Conservation (phyloP, 2,113 vertebrate species). For the Physeter macrocephalus region DNA sequence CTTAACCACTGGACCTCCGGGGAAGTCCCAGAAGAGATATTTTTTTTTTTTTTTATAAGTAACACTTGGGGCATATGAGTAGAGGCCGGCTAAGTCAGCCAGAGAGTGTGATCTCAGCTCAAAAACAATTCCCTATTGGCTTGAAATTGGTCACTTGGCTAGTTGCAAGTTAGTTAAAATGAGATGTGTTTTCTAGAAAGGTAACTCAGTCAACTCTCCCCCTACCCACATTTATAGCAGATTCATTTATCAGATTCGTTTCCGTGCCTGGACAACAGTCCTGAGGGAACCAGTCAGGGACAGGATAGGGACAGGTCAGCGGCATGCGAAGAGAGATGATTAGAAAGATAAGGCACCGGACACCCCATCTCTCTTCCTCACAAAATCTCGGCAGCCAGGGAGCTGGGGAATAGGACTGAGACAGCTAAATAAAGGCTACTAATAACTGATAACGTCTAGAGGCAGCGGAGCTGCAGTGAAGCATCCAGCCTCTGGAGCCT, state of each 20-base stretch:
- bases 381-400: background rate
- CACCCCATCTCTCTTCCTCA: background rate
- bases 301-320: background rate
- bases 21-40: background rate
- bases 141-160: background rate
- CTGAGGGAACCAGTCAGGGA: background rate
- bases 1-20: no score
- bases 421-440: background rate
- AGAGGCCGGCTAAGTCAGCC: background rate
- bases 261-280: background rate
- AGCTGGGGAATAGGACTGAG: background rate
- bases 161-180: constrained; percentile 7
- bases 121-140: background rate
- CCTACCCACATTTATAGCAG: background rate
- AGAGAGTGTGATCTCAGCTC: background rate
- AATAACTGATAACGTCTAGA: accelerated
- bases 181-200: background rate
- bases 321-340: background rate
- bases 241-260: background rate
- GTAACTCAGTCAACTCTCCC: background rate
- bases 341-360: background rate
- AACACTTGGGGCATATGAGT: background rate
- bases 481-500: background rate
- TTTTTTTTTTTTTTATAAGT: background rate
- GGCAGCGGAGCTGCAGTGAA: background rate